Evolutionary conservation across 2,113 vertebrate genomes (phyloP), one percentile per base, ranked within the genome.

Genomic region (Dermatemys mawii): DNA sequence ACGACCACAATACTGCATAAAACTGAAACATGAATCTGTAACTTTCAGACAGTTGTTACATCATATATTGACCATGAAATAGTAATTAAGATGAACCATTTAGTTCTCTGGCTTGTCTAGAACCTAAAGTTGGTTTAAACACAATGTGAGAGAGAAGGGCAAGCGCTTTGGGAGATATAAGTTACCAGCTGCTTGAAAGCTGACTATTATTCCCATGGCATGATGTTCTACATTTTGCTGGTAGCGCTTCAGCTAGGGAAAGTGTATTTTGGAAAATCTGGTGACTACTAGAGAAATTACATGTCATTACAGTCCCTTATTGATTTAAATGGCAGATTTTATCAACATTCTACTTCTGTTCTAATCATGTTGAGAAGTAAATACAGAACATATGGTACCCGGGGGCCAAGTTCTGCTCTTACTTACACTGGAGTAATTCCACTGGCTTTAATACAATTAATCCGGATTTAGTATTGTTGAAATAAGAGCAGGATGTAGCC

Each of bases 1-100:
- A 95, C 95, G 94, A 96, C 94, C 82, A 98, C 96, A 97, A 93
- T 87, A 86, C 78, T 88, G 78, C 90, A 89, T 83, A 92, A 95
- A 94, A 94, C 79, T 86, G 81, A 92, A 95, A 86, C 88, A 84
- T 75, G 86, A 82, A 86, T 88, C 88, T 90, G 16, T 95, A 94
- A 86, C 88, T 81, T 93, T 94, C 55, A 92, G 92, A 94, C 90
- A 96, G 70, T 92, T 89, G 81, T 95, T 97, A 85, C 91, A 94
- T 94, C 90, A 97, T 87, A 12, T 76, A 32, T 93, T 94, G 93
- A 67, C 41, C 5, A 4, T 91, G 78, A 54, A 90, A 92, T 81
- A 75, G 35, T 90, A 55, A 87, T 26, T 86, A 46, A 78, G 55
- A 84, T 73, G 60, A 94, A 94, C 32, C 4, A 96, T 95, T 63